A percentile compares a stretch with the other conserved stretches of the same genome.
Evolutionary conservation across 2,888 invertebrate genomes (phyloP).

Genomic region (Caenorhabditis sp.): DNA sequence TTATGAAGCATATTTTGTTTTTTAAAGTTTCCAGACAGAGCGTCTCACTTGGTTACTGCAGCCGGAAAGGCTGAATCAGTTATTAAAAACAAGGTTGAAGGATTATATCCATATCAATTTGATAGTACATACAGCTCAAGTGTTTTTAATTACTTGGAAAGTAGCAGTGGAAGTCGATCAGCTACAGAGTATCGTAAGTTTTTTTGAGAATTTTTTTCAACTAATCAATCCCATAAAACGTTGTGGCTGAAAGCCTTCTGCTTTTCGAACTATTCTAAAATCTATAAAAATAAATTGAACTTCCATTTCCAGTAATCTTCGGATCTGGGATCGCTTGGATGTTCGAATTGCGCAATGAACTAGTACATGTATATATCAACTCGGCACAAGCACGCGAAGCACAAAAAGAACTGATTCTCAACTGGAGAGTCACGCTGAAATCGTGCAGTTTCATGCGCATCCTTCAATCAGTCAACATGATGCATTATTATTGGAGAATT

Average conservation of each 20-base stretch:
- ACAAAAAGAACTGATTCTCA: conserved; percentile 21
- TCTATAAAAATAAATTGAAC: no score
- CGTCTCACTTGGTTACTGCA: conserved; percentile 19
- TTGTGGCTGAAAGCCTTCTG: no score
- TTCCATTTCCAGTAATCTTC: conserved; percentile 17
- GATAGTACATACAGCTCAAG: conserved; percentile 14
- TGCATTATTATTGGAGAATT: conserved; percentile 17
- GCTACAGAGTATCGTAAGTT: conserved; percentile 17
- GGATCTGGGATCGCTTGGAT: conserved; percentile 28
- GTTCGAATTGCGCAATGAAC: conserved; percentile 33
- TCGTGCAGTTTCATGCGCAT: conserved; percentile 15
- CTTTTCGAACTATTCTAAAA: no score
- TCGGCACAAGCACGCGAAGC: conserved; percentile 31
- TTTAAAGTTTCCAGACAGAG: conserved; percentile 29
- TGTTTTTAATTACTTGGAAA: conserved; percentile 15
- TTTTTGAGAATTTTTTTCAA: not conserved
- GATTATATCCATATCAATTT: conserved; percentile 20
- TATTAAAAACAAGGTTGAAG: conserved; percentile 21
- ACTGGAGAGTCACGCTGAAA: conserved; percentile 21
- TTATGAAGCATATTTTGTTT: not conserved
- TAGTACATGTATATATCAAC: conserved; percentile 9
- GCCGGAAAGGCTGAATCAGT: conserved; percentile 11
- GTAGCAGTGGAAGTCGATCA: not conserved
- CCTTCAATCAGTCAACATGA: conserved; percentile 16
- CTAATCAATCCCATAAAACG: no score